phyloP scores from a whole-genome alignment of 1,140 invertebrate species.

The Myzus persicae region DNA sequence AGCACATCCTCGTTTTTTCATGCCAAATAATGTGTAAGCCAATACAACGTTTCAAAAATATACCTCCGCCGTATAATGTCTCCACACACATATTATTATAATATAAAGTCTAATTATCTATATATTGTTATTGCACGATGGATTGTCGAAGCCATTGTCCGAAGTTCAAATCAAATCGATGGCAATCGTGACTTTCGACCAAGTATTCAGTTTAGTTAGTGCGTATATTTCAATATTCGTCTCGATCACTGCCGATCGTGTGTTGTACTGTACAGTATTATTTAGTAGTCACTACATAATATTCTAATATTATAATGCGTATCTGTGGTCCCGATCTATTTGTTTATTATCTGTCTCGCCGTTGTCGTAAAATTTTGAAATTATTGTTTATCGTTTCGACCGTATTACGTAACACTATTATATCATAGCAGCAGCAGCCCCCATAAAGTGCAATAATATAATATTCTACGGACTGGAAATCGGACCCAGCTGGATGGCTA shows the following conservation, averaged over 20 bases:
- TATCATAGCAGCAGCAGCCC: neutral
- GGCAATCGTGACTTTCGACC: neutral
- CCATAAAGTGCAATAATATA: neutral
- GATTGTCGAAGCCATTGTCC: neutral
- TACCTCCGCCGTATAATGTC: neutral
- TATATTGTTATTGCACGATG: too few relatives aligned
- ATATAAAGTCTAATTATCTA: neutral
- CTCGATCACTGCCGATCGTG: neutral
- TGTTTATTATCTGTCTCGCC: neutral
- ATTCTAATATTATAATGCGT: too few relatives aligned
- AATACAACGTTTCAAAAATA: neutral
- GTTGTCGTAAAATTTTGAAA: constrained; percentile 7
- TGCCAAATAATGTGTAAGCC: neutral
- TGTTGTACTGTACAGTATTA: too few relatives aligned
- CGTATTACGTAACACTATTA: neutral
- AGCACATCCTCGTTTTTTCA: neutral
- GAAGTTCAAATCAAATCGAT: neutral
- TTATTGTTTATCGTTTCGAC: neutral
- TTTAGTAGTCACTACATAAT: too few relatives aligned
- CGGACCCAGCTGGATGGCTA: neutral
- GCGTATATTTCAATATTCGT: neutral
- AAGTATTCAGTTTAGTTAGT: neutral
- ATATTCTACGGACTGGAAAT: neutral
- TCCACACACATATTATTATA: neutral
- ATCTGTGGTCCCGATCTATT: neutral